Conservation (phyloP, 2,888 invertebrate genomes). For the Drosophila hamatofila region DNA sequence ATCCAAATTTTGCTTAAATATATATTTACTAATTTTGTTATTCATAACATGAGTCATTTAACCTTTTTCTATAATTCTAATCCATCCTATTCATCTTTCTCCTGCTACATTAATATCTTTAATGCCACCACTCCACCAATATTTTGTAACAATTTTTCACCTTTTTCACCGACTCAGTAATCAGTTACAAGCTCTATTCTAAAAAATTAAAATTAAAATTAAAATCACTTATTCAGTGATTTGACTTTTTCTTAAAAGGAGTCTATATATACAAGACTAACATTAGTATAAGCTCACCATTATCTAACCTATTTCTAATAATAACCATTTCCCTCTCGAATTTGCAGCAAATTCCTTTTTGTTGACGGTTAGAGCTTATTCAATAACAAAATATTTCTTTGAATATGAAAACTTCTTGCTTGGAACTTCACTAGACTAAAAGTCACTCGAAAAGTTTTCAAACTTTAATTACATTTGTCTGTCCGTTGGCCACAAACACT, state of each 20-base stretch:
- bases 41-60: not conserved
- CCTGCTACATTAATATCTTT: no score
- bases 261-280: not conserved
- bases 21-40: not conserved
- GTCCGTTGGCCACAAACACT: slow-evolving; percentile 23
- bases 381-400: slow-evolving; percentile 6
- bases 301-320: not conserved
- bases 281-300: not conserved
- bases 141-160: no score
- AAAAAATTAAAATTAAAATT: no score
- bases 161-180: no score
- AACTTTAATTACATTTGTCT: slow-evolving; percentile 58
- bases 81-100: no score
- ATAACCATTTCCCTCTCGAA: not conserved
- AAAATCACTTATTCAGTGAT: no score
- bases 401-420: slow-evolving; percentile 2
- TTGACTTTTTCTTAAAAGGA: no score
- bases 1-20: no score
- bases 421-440: not conserved
- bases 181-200: no score
- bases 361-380: not conserved
- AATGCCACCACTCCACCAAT: no score
- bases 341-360: no score
- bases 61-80: not conserved
- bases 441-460: slow-evolving; percentile 30